These are phyloP conservation scores for Monochamus alternatus DNA, from an alignment of 2,888 invertebrate genomes.

Conservation along the genomic window DNA sequence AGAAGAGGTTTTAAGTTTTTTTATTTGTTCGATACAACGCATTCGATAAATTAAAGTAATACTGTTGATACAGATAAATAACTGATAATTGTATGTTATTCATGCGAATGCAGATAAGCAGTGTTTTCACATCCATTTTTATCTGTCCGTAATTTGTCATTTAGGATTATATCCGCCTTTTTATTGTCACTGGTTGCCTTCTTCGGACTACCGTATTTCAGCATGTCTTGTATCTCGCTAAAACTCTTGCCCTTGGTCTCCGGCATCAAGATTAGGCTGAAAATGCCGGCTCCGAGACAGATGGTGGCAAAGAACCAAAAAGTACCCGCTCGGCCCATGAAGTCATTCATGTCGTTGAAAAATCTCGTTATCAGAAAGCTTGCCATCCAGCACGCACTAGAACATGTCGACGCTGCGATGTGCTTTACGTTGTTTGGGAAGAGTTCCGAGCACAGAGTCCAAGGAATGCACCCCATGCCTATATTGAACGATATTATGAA, in stretches of 20 bases:
- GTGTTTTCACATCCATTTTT: constrained; percentile 6
- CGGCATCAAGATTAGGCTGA: constrained; percentile 85
- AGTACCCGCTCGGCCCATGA: constrained; percentile 76
- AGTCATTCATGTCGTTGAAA: constrained; percentile 74
- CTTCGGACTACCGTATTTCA: constrained; percentile 24
- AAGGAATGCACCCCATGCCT: constrained; percentile 82
- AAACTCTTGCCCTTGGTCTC: constrained; percentile 93
- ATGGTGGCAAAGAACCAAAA: constrained; percentile 82
- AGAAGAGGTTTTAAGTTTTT: background rate
- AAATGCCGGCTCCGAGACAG: constrained; percentile 76
- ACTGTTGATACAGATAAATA: constrained; percentile 1
- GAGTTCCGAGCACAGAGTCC: constrained; percentile 86
- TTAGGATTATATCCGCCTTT: background rate
- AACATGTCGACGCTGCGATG: constrained; percentile 81
- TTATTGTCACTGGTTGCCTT: background rate
- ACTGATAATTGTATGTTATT: background rate
- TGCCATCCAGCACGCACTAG: constrained; percentile 82
- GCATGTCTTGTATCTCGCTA: constrained; percentile 83
- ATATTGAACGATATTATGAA: constrained; percentile 77
- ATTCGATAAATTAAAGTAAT: constrained; percentile 9
- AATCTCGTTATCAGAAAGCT: constrained; percentile 83
- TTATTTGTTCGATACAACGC: background rate
- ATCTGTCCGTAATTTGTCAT: constrained; percentile 8
- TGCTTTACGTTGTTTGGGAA: constrained; percentile 85
- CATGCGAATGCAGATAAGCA: background rate